phyloP scores from a whole-genome alignment of 2,797 vertebrate genomes.

The Dipus sagitta region DNA sequence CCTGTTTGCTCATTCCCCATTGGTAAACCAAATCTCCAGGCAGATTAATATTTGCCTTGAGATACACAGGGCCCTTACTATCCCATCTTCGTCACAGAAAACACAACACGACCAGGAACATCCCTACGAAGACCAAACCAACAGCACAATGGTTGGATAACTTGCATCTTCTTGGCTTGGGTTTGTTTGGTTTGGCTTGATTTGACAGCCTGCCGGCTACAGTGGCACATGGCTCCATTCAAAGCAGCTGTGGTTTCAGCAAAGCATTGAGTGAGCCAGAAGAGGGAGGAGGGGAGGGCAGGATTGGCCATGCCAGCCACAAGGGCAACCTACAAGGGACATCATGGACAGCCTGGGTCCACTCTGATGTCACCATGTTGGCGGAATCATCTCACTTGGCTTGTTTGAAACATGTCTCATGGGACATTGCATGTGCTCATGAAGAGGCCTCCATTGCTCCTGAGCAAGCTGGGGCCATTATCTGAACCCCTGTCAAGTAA shows the following conservation, averaged over 20 bases:
- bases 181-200: slow-evolving; percentile 46
- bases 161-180: not conserved
- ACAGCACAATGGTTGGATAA: slow-evolving; percentile 7
- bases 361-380: no score
- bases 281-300: not conserved
- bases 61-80: not conserved
- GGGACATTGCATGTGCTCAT: not conserved
- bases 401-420: not conserved
- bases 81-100: not conserved
- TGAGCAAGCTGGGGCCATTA: not conserved
- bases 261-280: not conserved
- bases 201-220: not conserved
- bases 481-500: slow-evolving; percentile 18
- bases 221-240: not conserved
- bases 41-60: slow-evolving; percentile 52
- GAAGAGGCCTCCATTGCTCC: not conserved
- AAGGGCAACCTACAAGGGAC: not conserved
- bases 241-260: slow-evolving; percentile 37
- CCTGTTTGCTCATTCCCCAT: slow-evolving; percentile 37
- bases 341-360: not conserved
- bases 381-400: not conserved
- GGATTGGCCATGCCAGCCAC: not conserved
- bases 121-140: not conserved
- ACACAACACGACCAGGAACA: not conserved
- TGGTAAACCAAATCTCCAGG: slow-evolving; percentile 34